Base-by-base conservation (phyloP, 2,888 invertebrate species). In the Platerodrilus igneus region DNA sequence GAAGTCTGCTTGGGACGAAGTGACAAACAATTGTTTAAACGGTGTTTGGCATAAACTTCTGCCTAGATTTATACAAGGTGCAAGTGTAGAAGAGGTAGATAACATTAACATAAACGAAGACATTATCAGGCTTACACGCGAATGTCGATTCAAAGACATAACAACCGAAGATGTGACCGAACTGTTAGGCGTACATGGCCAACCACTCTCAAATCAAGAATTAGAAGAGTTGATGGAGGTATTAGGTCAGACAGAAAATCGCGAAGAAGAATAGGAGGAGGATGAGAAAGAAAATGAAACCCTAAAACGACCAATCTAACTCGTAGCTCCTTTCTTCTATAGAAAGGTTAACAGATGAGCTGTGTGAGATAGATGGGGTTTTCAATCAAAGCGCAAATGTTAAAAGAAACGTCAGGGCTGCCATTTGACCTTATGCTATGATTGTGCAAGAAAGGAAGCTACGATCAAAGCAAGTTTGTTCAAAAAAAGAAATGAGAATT, bases 131-230 rank as follows among this genome's bases (percentile, higher is more conserved):
- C 30, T 30, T 29, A 29, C 26, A 26, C 26, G 26, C 26, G 26
- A 26, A 26, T 26, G 26, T 26, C 17, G 29, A 29, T 29, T 29
- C 16, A 17, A 29, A 29, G 29, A 29, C 15, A n/a, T 29, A 17
- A 29, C 29, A 29, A 17, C 29, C 29, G 29, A 29, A 29, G 29
- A 29, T 16, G 29, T 29, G 29, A 29, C 29, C 29, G 18, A 29
- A 29, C 29, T 29, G 29, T 29, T 29, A 29, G 29, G 17, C 29
- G 29, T 29, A 17, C 18, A 43, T 43, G 39, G 40, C 36, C 38
- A 43, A 35, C 38, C 43, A 29, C 39, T 43, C 28, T 43, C 40
- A 27, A 40, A 44, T 44, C 32, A 40, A 44, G 44, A 44, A 34
- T 36, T 44, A 44, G 33, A 31, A 43, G 31, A 21, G 31, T 31